phyloP scores from a whole-genome alignment of 2,797 vertebrate species.

The Rhynchonycteris naso region DNA sequence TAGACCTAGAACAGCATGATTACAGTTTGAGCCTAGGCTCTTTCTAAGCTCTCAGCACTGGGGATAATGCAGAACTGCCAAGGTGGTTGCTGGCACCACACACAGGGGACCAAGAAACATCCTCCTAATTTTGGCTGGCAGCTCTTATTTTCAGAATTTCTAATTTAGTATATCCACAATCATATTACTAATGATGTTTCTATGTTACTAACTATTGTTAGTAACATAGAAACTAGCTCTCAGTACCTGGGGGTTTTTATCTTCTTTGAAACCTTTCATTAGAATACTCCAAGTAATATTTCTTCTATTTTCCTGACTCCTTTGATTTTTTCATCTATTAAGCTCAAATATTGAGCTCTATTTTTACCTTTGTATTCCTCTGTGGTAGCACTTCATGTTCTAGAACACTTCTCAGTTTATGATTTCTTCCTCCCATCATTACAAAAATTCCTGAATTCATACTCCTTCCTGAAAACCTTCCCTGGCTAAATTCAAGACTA shows the following conservation, averaged over 20 bases:
- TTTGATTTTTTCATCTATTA: not conserved
- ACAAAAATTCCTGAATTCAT: not conserved
- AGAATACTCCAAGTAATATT: not conserved
- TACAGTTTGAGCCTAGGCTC: not conserved
- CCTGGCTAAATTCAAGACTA: constrained; percentile 11
- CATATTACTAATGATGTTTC: not conserved
- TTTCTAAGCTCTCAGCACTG: not conserved
- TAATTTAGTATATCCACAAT: not conserved
- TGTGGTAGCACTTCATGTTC: not conserved
- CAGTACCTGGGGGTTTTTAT: not conserved
- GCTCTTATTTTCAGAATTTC: not conserved
- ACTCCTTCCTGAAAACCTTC: not conserved
- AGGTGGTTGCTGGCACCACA: not conserved
- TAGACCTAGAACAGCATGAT: not conserved
- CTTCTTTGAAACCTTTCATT: not conserved
- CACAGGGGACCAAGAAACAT: not conserved
- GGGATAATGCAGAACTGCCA: not conserved
- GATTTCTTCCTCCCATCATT: not conserved
- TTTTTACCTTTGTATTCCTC: not conserved
- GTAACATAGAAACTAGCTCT: too few species aligned
- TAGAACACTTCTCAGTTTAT: not conserved
- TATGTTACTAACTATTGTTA: not conserved
- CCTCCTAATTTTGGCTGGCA: not conserved
- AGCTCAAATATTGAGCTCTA: not conserved
- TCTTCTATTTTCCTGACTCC: not conserved